Evolutionary conservation across 2,888 invertebrate genomes (phyloP), one percentile per base, ranked within the genome.

Genomic region (Catocala nupta): DNA sequence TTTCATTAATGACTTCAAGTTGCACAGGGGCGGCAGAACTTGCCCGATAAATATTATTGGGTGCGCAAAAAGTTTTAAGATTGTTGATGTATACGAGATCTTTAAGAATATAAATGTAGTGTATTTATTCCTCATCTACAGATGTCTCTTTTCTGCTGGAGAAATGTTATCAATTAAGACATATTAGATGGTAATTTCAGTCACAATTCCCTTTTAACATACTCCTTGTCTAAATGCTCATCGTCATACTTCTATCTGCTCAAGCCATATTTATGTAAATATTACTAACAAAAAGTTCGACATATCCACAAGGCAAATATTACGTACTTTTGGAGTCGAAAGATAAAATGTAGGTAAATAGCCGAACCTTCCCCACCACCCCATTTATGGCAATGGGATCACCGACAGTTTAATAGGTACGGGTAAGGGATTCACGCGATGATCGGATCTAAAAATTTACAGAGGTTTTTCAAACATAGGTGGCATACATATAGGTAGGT

Each of bases 371-470:
- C 36, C 36, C 36, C 51, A 36, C 36, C 51, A 3, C 25, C 51
- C 25, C 51, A 39, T 51, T 50, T 51, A 51, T 51, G 11, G 51
- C 33, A 51, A 51, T 51, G 51, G 13, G 51, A 51, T 51, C 51
- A 51, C 51, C 5, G 51, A 51, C 51, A 48, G 42, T 57, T 55
- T 52, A 55, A 12, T 43, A 42, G 48, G 25, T 12, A 55, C 16
- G 48, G 51, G 48, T 56, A 39, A 53, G 25, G 53, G 59, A 49
- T 51, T 51, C 51, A 9, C 34, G 36, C 55, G 42, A 49, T 44
- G 57, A 55, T 60, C 44, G 48, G 36, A 52, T 60, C 60, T 55
- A 58, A 65, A 65, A 60, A 55, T 67, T 65, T 52, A 55, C 44
- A 12, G 33, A 50, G 51, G 25, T 65, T 58, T 58, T 47, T n/a